Percentiles rank a stretch among this genome's conserved stretches.
Evolutionary conservation across 2,113 vertebrate genomes (phyloP).

Genomic region (Thunnus maccoyii): DNA sequence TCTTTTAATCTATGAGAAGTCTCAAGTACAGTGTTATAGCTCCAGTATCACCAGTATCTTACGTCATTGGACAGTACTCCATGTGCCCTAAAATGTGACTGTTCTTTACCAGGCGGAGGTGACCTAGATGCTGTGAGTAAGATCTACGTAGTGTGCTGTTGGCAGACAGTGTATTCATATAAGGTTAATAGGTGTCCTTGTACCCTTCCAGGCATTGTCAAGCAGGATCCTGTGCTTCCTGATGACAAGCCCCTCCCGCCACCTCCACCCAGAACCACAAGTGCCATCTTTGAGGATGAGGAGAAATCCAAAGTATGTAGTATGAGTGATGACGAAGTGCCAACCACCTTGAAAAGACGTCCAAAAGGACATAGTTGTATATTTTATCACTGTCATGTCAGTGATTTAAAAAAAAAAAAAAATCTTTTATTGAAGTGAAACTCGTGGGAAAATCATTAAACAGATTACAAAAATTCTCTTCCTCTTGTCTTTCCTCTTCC

Average conservation of each 20-base stretch:
- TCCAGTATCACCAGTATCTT: not conserved
- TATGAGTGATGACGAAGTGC: not conserved
- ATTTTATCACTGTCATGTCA: not conserved
- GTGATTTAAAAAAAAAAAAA: not conserved
- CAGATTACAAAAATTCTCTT: constrained; percentile 49
- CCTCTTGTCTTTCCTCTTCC: constrained; percentile 42
- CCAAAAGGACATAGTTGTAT: not conserved
- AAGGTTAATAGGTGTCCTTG: constrained; percentile 39
- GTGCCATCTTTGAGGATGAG: constrained; percentile 95
- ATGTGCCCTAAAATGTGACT: not conserved
- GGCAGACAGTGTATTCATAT: constrained; percentile 12
- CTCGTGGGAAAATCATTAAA: constrained; percentile 5
- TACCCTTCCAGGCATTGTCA: constrained; percentile 91
- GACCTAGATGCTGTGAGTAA: not conserved
- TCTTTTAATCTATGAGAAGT: no score
- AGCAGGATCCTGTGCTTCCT: constrained; percentile 92
- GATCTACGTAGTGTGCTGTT: constrained; percentile 1
- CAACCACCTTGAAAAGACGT: not conserved
- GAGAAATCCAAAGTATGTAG: constrained; percentile 96
- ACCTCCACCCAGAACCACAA: constrained; percentile 90
- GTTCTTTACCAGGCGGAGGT: not conserved
- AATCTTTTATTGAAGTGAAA: not conserved
- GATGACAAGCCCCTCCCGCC: constrained; percentile 87
- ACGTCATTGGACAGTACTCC: not conserved
- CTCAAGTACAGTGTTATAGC: not conserved